Conservation (phyloP, 2,113 vertebrate genomes). For the Halcyon senegalensis region DNA sequence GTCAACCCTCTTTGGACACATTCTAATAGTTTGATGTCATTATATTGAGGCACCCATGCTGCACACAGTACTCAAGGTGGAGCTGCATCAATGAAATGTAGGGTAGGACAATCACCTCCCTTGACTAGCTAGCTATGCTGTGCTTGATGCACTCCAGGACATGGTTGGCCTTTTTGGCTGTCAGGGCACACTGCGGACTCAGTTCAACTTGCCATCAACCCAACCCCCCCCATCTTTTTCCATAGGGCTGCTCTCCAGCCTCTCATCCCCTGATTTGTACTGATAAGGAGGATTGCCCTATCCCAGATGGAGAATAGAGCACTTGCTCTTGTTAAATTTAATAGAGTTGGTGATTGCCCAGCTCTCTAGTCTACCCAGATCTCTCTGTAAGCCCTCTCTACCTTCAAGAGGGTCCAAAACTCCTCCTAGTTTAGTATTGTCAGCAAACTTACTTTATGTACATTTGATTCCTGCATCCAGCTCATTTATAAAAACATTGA, state of each 20-base stretch:
- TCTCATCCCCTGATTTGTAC: fast-evolving
- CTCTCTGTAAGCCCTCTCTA: not conserved
- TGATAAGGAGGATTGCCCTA: not conserved
- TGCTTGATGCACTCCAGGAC: not conserved
- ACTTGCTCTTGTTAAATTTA: not conserved
- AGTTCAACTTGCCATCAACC: not conserved
- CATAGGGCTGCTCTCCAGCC: not conserved
- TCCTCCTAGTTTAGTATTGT: not conserved
- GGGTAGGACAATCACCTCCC: not conserved
- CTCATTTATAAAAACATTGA: not conserved
- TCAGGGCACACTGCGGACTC: not conserved
- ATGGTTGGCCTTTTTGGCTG: not conserved
- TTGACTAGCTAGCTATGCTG: fast-evolving
- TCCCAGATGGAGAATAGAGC: not conserved
- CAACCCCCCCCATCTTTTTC: not conserved
- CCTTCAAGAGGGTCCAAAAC: not conserved
- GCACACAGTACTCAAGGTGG: not conserved
- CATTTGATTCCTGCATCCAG: not conserved
- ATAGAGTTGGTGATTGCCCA: not conserved
- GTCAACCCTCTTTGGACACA: not conserved
- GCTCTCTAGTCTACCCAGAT: not conserved
- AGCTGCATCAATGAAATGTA: no score
- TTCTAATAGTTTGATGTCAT: not conserved
- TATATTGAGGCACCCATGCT: not conserved
- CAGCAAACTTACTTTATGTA: not conserved